Conservation (phyloP, 1,140 invertebrate species). For the Hestina assimilis region DNA sequence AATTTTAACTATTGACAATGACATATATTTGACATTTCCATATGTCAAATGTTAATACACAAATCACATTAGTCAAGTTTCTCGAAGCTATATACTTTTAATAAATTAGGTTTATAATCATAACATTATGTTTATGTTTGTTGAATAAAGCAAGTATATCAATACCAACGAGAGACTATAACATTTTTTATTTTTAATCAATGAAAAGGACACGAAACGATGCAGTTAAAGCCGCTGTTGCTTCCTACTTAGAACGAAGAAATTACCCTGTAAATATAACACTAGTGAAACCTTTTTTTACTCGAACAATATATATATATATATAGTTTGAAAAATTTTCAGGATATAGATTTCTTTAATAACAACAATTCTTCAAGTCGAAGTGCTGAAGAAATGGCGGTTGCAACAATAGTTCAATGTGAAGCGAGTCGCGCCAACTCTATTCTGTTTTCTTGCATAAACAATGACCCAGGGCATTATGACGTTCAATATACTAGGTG, state of each 20-base stretch:
- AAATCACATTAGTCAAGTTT: too few relatives aligned
- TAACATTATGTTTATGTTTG: too few relatives aligned
- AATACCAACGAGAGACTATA: too few relatives aligned
- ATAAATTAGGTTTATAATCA: too few relatives aligned
- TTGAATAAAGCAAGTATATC: too few relatives aligned
- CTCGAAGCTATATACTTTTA: too few relatives aligned
- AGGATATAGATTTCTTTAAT: conserved; percentile 71
- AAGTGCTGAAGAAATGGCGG: conserved; percentile 77
- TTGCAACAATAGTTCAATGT: conserved; percentile 73
- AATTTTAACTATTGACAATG: too few relatives aligned
- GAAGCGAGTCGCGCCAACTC: conserved; percentile 75
- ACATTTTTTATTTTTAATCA: conserved; percentile 44
- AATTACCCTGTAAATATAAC: conserved; percentile 70
- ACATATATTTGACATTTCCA: too few relatives aligned
- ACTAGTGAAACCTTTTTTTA: conserved; percentile 3
- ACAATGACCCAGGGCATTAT: conserved; percentile 79
- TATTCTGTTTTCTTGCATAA: conserved; percentile 78
- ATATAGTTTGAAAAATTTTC: conserved; percentile 35
- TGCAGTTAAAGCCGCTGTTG: conserved; percentile 74
- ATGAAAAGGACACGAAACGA: conserved; percentile 75
- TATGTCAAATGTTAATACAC: too few relatives aligned
- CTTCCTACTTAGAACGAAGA: conserved; percentile 74
- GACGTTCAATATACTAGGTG: conserved; percentile 79
- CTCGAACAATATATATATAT: too few relatives aligned
- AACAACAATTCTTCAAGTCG: conserved; percentile 58